These are phyloP conservation scores for Nemopilema nomurai DNA, from an alignment of 30 jellyfish, hydroid and myxozoan genomes.

Conservation along the genomic window DNA sequence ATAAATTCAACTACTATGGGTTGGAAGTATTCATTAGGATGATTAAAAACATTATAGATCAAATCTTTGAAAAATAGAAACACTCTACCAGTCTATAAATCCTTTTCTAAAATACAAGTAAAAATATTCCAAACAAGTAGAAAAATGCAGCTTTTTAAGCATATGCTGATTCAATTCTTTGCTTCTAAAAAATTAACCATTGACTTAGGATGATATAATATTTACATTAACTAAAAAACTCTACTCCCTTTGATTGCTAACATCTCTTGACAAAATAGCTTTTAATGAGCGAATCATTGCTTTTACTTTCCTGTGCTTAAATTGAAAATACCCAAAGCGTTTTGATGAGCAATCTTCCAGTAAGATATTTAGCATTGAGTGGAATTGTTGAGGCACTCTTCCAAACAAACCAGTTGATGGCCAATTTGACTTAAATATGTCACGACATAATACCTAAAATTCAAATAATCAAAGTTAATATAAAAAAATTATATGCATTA, in stretches of 20 bases:
- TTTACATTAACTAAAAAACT: not conserved
- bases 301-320: conserved; percentile 32
- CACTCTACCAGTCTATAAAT: no score
- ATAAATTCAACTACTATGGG: no score
- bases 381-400: conserved; percentile 26
- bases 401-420: conserved; percentile 63
- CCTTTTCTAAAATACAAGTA: no score
- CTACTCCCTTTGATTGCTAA: not conserved
- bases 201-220: not conserved
- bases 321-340: conserved; percentile 65
- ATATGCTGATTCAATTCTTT: no score
- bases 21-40: no score
- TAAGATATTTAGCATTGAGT: conserved; percentile 14
- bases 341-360: conserved; percentile 57
- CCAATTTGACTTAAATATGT: conserved; percentile 55
- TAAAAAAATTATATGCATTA: no score
- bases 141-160: no score
- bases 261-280: conserved; percentile 19
- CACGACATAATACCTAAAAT: conserved; percentile 64
- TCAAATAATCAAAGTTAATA: no score
- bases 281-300: conserved; percentile 18
- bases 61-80: no score
- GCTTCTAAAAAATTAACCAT: no score
- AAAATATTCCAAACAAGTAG: no score
- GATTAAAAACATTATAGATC: no score